Evolutionary conservation across 2,113 vertebrate species (phyloP).

Genomic region (Ranitomeya variabilis): DNA sequence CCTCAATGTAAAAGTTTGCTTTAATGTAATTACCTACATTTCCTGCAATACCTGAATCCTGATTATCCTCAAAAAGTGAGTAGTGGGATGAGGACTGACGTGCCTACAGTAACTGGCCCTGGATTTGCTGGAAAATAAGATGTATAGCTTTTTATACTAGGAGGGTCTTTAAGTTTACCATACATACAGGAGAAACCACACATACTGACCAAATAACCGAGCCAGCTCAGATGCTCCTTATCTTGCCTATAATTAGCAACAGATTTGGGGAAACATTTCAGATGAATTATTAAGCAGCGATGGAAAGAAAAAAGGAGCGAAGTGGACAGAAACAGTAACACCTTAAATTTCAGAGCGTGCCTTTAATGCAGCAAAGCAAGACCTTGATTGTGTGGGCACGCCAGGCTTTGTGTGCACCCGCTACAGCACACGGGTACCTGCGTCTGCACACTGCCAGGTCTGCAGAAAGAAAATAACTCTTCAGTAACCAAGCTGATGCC

Average conservation of each 20-base stretch:
- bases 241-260: slow-evolving; percentile 20
- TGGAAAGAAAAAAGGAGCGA: neutral
- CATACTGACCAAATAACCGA: neutral
- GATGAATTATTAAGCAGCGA: neutral
- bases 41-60: neutral
- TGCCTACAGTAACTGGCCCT: neutral
- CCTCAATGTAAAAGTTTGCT: neutral
- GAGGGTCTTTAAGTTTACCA: neutral
- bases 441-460: neutral
- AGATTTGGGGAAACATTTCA: neutral
- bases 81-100: neutral
- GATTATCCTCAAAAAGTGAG: neutral
- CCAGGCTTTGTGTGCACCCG: neutral
- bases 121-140: neutral
- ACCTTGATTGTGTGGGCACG: slow-evolving; percentile 21
- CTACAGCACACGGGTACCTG: neutral
- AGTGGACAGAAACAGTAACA: slow-evolving; percentile 15
- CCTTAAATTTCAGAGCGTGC: slow-evolving; percentile 56
- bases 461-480: neutral
- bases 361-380: slow-evolving; percentile 48
- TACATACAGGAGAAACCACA: neutral
- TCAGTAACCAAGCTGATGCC: neutral
- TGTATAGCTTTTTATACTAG: neutral
- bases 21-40: neutral
- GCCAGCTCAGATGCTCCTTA: neutral